These are phyloP conservation scores for Spisula subtruncata DNA, from an alignment of 2,888 invertebrate genomes.

Conservation along the genomic window DNA sequence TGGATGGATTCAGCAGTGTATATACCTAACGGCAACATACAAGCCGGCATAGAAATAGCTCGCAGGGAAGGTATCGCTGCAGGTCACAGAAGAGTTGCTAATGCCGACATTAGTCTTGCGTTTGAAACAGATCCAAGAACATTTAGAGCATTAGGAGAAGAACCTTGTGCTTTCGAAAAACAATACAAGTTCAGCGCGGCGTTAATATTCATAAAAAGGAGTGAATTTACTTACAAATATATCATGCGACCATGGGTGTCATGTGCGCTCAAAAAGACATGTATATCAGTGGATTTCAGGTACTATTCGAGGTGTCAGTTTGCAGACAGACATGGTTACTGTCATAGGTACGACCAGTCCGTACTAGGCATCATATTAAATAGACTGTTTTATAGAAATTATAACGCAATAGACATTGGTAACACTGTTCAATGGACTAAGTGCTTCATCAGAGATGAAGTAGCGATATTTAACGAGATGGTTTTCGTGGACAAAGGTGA, in stretches of 20 bases:
- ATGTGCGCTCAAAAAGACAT: slow-evolving; percentile 38
- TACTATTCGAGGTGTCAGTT: slow-evolving; percentile 28
- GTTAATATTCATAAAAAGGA: slow-evolving; percentile 40
- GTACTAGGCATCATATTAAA: slow-evolving; percentile 50
- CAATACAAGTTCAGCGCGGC: slow-evolving; percentile 32
- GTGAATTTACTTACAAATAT: slow-evolving; percentile 43
- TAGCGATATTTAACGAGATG: slow-evolving; percentile 35
- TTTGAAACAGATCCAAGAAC: slow-evolving; percentile 32
- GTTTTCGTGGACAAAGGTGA: slow-evolving; percentile 17
- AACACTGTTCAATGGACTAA: slow-evolving; percentile 36
- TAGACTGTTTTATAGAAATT: slow-evolving; percentile 41
- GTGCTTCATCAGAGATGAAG: slow-evolving; percentile 29
- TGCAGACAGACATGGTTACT: slow-evolving; percentile 33
- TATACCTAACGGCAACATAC: slow-evolving; percentile 37
- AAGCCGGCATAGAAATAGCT: slow-evolving; percentile 37
- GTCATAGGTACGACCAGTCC: slow-evolving; percentile 35
- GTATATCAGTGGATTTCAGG: slow-evolving; percentile 29
- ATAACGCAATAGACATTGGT: background rate
- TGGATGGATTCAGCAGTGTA: slow-evolving; percentile 46
- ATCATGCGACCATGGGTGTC: slow-evolving; percentile 53
- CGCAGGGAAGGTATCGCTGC: slow-evolving; percentile 39
- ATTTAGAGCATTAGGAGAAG: slow-evolving; percentile 39
- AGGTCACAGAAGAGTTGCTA: background rate
- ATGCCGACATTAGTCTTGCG: slow-evolving; percentile 11
- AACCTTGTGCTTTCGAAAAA: slow-evolving; percentile 50